These are phyloP conservation scores for Sebastes variabilis DNA, from an alignment of 2,797 vertebrate species.

Conservation along the genomic window DNA sequence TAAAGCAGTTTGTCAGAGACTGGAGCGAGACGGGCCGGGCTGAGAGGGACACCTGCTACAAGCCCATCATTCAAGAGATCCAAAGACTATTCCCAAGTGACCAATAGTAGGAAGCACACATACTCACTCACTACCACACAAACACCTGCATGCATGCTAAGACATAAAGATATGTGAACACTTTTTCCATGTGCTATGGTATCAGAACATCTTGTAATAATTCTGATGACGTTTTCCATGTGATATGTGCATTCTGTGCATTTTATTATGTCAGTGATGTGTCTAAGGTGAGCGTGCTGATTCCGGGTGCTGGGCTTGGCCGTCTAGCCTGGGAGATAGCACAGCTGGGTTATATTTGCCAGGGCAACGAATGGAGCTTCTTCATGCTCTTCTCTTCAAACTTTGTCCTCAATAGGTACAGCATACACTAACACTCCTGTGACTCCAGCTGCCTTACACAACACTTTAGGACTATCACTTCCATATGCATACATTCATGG, in stretches of 20 bases:
- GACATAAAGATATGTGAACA: neutral
- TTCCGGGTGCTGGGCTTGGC: constrained; percentile 97
- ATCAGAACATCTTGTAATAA: neutral
- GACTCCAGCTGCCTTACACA: neutral
- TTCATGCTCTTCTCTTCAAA: constrained; percentile 99
- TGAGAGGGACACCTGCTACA: constrained; percentile 95
- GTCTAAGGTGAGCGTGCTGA: constrained; percentile 94
- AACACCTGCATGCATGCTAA: constrained; percentile 21
- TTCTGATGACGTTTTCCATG: constrained; percentile 60
- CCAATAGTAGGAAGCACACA: constrained; percentile 85
- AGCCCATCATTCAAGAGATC: constrained; percentile 94
- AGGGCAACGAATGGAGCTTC: constrained; percentile 99
- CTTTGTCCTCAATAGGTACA: constrained; percentile 98
- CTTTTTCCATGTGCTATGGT: neutral
- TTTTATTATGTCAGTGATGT: constrained; percentile 85
- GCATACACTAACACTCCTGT: neutral
- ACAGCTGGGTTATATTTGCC: constrained; percentile 94
- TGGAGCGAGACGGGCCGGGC: constrained; percentile 94
- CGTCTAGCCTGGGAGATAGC: constrained; percentile 99
- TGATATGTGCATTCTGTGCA: constrained; percentile 71
- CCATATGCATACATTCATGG: neutral
- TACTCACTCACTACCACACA: neutral
- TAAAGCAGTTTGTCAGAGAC: constrained; percentile 99
- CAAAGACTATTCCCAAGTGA: constrained; percentile 93
- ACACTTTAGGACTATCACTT: neutral